Base-by-base conservation (phyloP, 2,113 vertebrate species). In the Gadus macrocephalus region DNA sequence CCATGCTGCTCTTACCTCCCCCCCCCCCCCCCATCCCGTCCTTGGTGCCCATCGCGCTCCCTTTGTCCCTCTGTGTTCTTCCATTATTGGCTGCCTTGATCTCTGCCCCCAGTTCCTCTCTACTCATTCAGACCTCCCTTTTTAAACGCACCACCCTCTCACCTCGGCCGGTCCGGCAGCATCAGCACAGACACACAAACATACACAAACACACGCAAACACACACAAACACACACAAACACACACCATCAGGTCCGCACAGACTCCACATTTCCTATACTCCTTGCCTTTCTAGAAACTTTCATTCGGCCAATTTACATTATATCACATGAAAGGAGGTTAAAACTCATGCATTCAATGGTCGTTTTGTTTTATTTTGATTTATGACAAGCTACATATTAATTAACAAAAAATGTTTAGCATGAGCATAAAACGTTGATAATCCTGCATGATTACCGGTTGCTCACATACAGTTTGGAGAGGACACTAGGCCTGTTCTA, bases 1-100 rank as follows among this genome's bases (percentile, higher is more conserved):
- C 70, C 9, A 68, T 71, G 71, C 42, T 70, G 62, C 58, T 60
- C 12, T 64, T 72, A 62, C 9, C 62, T 16, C 25, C 14, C 27
- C 62, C 20, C 60, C 20, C 60, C 20, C 20, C 20, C 20, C 20
- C 11, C 31, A 35, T 3, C 31, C 4, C 31, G 4, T 35, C 31
- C 14, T 20, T 27, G 19, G 20, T 12, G 20, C 15, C 19, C 15
- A 15, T 35, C 7, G n/a, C 14, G 35, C 62, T 64, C 8, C 16
- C 62, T 64, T 17, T 64, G 12, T 64, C 5, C 27, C 60, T 11
- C 19, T 1, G 60, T 62, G 60, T 62, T 62, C 20, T 25, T 62
- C 60, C 19, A 25, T 62, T 62, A 62, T 62, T 62, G 60, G 19
- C 60, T 62, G 11, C 22, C 20, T 62, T 22, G 60, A 62, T 62